Percentiles rank a stretch among this genome's conserved stretches.
These are phyloP conservation scores for Megaustenia siamemsis DNA, from an alignment of 2,888 invertebrate species.

Conservation along the genomic window DNA sequence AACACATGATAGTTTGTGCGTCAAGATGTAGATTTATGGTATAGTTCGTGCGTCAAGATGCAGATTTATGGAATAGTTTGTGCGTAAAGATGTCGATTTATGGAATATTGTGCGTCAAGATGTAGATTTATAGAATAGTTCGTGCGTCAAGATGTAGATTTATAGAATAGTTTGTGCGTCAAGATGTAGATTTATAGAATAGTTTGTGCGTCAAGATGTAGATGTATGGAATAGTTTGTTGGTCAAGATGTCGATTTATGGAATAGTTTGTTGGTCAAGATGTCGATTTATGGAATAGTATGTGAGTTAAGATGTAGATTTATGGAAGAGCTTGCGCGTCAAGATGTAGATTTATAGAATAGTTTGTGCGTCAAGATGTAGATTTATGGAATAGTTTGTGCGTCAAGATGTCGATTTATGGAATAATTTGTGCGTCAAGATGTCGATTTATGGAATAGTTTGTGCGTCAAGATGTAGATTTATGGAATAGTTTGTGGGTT, in stretches of 20 bases:
- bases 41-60: too few relatives aligned
- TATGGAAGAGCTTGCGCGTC: neutral
- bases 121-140: neutral
- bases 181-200: neutral
- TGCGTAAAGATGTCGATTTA: slow-evolving; percentile 25
- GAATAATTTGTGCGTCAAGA: neutral
- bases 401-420: neutral
- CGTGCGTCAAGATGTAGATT: neutral
- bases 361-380: neutral
- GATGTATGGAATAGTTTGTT: too few relatives aligned
- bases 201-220: too few relatives aligned
- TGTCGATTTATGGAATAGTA: slow-evolving; percentile 3
- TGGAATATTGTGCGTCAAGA: neutral
- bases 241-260: neutral
- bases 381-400: neutral
- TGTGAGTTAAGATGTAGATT: neutral
- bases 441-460: neutral
- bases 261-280: neutral
- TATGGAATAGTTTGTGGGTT: neutral
- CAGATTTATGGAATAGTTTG: neutral
- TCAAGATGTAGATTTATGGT: too few relatives aligned
- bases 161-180: neutral
- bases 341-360: neutral
- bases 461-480: neutral
- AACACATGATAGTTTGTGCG: too few relatives aligned